Conservation (phyloP, 2,888 invertebrate species). For the Lucinisca nassula region DNA sequence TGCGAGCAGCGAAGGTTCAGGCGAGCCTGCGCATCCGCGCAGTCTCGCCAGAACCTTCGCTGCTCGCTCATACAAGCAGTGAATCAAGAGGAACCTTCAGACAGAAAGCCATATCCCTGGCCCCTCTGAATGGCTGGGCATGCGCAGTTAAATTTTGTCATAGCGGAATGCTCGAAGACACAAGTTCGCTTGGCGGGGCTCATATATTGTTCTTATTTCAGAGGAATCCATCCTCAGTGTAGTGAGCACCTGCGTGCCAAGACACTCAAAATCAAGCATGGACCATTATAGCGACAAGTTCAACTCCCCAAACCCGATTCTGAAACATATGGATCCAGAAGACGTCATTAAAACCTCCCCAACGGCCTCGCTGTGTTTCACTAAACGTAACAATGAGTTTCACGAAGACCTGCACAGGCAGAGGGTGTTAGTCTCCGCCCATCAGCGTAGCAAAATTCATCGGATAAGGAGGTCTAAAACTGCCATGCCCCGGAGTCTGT, state of each 20-base stretch:
- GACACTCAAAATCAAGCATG: constrained; percentile 39
- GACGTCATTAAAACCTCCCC: constrained; percentile 53
- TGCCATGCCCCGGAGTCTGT: constrained; percentile 8
- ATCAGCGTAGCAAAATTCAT: constrained; percentile 64
- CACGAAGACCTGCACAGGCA: constrained; percentile 67
- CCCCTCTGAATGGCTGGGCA: too few relatives aligned
- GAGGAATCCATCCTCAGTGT: constrained; percentile 67
- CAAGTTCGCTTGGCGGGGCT: too few relatives aligned
- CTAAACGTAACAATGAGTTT: constrained; percentile 60
- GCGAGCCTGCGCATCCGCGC: too few relatives aligned
- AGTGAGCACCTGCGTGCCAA: constrained; percentile 60
- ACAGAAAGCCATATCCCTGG: too few relatives aligned
- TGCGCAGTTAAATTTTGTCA: too few relatives aligned
- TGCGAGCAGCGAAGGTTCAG: too few relatives aligned
- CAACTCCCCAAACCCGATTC: constrained; percentile 40
- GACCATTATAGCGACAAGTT: constrained; percentile 54
- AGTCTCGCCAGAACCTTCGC: too few relatives aligned
- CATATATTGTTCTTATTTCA: too few relatives aligned
- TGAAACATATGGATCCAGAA: constrained; percentile 36
- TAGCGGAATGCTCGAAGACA: too few relatives aligned
- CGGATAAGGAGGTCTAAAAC: constrained; percentile 54
- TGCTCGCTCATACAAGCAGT: too few relatives aligned
- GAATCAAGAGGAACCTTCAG: too few relatives aligned
- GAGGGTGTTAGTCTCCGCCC: constrained; percentile 67
- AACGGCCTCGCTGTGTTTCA: constrained; percentile 47